Conservation (phyloP, 2,797 vertebrate genomes). For the Pseudochromis fuscus region DNA sequence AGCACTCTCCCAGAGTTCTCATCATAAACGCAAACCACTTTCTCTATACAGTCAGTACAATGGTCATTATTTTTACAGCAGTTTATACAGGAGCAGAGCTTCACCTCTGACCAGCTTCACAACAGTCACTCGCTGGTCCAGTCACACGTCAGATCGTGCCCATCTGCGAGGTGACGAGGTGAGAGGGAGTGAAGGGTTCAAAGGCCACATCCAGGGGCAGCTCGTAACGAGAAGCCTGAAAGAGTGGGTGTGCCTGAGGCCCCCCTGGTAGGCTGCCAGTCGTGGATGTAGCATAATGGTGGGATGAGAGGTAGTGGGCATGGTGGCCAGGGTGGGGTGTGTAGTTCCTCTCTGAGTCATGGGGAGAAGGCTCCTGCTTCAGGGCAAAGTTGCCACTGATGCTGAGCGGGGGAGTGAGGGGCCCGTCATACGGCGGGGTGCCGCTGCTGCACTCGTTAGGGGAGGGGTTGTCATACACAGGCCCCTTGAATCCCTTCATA, state of each 20-base stretch:
- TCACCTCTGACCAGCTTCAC: constrained; percentile 4
- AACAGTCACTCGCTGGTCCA: constrained; percentile 19
- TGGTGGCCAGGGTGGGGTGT: constrained; percentile 75
- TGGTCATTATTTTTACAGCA: constrained; percentile 45
- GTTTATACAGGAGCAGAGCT: constrained; percentile 41
- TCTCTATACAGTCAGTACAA: constrained; percentile 50
- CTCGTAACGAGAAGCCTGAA: constrained; percentile 89
- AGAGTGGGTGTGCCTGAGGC: constrained; percentile 88
- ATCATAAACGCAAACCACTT: constrained; percentile 57
- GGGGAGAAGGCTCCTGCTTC: constrained; percentile 93
- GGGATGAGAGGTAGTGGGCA: constrained; percentile 87
- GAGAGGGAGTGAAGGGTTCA: constrained; percentile 88
- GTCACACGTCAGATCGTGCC: constrained; percentile 86
- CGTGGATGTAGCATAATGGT: constrained; percentile 77
- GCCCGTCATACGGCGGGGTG: constrained; percentile 93
- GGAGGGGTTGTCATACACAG: constrained; percentile 88
- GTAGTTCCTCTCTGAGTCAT: constrained; percentile 90
- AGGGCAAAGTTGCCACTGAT: constrained; percentile 94
- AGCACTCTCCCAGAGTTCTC: constrained; percentile 59
- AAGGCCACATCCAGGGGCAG: constrained; percentile 92
- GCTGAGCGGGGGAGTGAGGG: constrained; percentile 95
- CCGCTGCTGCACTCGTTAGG: constrained; percentile 87
- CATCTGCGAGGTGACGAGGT: constrained; percentile 87
- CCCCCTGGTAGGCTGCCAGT: constrained; percentile 81
- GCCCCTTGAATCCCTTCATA: constrained; percentile 91